Conservation (phyloP, 2,888 invertebrate genomes). For the Bellardia pandia region DNA sequence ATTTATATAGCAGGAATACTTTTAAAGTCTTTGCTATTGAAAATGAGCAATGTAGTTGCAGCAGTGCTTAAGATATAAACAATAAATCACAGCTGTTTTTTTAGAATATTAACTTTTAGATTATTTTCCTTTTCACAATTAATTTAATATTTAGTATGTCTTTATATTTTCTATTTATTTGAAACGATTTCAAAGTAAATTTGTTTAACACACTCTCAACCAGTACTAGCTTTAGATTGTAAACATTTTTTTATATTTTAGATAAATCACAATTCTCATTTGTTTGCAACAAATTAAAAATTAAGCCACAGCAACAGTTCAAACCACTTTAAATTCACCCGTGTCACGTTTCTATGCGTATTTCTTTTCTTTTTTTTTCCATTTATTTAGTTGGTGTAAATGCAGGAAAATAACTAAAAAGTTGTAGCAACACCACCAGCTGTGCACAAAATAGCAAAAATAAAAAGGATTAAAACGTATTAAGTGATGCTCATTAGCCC, state of each 20-base stretch:
- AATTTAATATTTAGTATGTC: too few relatives aligned
- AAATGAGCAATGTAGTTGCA: too few relatives aligned
- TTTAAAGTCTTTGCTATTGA: too few relatives aligned
- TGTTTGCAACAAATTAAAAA: constrained; percentile 52
- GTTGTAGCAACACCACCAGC: constrained; percentile 51
- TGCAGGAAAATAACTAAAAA: constrained; percentile 29
- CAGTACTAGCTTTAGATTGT: neutral
- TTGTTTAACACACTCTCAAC: too few relatives aligned
- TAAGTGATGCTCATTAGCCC: constrained; percentile 71
- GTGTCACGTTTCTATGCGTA: constrained; percentile 23
- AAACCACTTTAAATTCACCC: constrained; percentile 9
- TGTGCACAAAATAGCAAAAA: constrained; percentile 56
- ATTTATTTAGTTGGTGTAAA: constrained; percentile 1
- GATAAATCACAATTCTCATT: constrained; percentile 19
- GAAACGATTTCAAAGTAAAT: too few relatives aligned
- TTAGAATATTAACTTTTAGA: too few relatives aligned
- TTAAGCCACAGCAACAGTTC: constrained; percentile 49
- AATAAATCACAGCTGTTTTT: too few relatives aligned
- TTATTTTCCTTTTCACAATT: neutral
- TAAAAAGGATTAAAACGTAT: constrained; percentile 68
- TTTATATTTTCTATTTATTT: too few relatives aligned
- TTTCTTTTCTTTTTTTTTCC: neutral
- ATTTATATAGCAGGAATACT: too few relatives aligned
- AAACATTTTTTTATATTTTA: neutral
- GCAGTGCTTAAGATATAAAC: too few relatives aligned